Base-by-base conservation (phyloP, 2,888 invertebrate genomes). In the Epistrophe eligans region DNA sequence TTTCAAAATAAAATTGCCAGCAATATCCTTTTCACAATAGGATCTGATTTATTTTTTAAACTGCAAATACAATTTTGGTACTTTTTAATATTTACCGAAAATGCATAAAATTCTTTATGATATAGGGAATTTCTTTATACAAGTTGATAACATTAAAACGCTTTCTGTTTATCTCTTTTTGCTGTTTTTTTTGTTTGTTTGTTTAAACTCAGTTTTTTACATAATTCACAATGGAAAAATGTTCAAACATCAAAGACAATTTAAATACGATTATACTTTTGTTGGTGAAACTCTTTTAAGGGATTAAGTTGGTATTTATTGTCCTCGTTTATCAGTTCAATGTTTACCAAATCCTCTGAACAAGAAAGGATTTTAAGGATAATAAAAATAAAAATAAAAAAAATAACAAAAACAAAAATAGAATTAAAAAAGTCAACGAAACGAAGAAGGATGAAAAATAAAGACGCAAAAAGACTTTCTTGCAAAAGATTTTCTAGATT, bases 311-410 rank as follows among this genome's bases (percentile, higher is more conserved):
- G 70, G 70, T 74, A 58, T 77, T 82, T 74, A 85, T 79, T 79
- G 81, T 81, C 57, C 57, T 77, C 77, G 72, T 81, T 85, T 81
- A 77, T 81, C 77, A 71, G 81, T 77, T 85, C 73, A 77, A 55
- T 77, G 58, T 80, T 77, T 64, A 52, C 62, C 58, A 77, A 70
- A 70, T 57, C 57, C 32, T 60, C 28, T 28, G 28, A 76, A 71
- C 70, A 43, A 50, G 43, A 67, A 70, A 60, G 40, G 32, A 55
- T 57, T 57, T 43, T 45, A 57, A 64, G 70, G 45, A 70, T 62
- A 58, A 77, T 55, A 67, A 50, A 64, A 64, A 48, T 28, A 50
- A 17, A 55, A 70, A 35, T 45, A 60, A 38, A 76, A 55, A 64
- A 32, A 45, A 52, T 67, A 77, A 50, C 24, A 15, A 38, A 35